phyloP scores from a whole-genome alignment of 1,140 invertebrate species.

The Drosophila kohkoa region DNA sequence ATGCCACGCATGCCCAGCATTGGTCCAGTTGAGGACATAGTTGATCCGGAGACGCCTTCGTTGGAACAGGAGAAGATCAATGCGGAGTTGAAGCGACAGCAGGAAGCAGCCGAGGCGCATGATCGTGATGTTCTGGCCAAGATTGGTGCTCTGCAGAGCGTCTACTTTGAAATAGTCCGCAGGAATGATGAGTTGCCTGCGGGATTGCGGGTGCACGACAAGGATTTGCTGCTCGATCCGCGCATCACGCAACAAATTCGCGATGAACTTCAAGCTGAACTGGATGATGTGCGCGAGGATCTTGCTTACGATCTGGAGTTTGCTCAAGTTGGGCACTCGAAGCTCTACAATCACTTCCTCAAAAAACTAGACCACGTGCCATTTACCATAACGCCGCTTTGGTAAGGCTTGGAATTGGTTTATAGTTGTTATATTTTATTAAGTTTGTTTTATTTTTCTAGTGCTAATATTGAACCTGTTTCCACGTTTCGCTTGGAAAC shows the following conservation, averaged over 20 bases:
- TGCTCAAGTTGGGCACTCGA: constrained; percentile 88
- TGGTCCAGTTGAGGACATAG: constrained; percentile 85
- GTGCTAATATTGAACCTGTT: constrained; percentile 31
- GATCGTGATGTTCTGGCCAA: constrained; percentile 86
- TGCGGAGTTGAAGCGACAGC: constrained; percentile 71
- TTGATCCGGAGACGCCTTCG: constrained; percentile 86
- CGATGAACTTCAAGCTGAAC: constrained; percentile 86
- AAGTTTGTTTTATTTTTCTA: not conserved
- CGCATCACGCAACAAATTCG: constrained; percentile 88
- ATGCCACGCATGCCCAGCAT: constrained; percentile 34
- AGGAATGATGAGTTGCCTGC: constrained; percentile 87
- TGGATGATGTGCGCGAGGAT: constrained; percentile 87
- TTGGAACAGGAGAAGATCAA: constrained; percentile 89
- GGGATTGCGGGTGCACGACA: constrained; percentile 86
- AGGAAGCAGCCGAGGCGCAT: constrained; percentile 83
- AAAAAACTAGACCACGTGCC: constrained; percentile 88
- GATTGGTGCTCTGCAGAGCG: constrained; percentile 63
- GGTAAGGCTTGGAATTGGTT: constrained; percentile 55
- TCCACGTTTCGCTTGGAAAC: constrained; percentile 87
- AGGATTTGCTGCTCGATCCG: constrained; percentile 88
- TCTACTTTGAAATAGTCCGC: constrained; percentile 59
- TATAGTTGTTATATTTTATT: not conserved
- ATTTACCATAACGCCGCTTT: constrained; percentile 87
- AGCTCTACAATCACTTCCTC: constrained; percentile 90
- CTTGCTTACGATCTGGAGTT: constrained; percentile 89